phyloP scores from a whole-genome alignment of 92 coral and sea anemone genomes.

The Zoanthus gigantus region DNA sequence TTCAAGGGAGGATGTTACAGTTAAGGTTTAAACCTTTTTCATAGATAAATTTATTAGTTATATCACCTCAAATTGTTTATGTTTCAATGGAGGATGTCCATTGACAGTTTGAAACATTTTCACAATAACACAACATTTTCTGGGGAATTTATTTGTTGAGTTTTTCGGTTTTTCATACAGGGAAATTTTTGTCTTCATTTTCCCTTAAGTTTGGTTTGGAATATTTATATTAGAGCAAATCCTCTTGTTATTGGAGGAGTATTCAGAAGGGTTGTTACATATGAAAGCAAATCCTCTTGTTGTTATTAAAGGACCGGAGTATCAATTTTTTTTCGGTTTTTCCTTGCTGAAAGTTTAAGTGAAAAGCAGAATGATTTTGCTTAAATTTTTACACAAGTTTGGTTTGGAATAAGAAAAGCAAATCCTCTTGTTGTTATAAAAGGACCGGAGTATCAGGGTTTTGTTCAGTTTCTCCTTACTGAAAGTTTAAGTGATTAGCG shows the following conservation, averaged over 20 bases:
- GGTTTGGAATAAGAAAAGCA: slow-evolving; percentile 13
- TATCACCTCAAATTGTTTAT: slow-evolving; percentile 23
- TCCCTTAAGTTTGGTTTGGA: slow-evolving; percentile 34
- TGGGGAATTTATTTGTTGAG: not conserved
- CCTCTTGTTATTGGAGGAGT: slow-evolving; percentile 38
- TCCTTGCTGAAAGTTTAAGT: slow-evolving; percentile 13
- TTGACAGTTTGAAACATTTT: slow-evolving; percentile 44
- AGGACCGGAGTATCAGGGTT: slow-evolving; percentile 13
- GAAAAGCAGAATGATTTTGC: slow-evolving; percentile 13
- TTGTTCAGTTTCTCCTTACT: slow-evolving; percentile 4
- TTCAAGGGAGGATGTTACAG: slow-evolving; percentile 54
- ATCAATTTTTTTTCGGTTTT: slow-evolving; percentile 11
- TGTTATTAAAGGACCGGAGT: slow-evolving; percentile 14
- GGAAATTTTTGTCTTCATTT: slow-evolving; percentile 21
- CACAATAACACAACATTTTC: slow-evolving; percentile 13
- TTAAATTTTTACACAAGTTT: slow-evolving; percentile 10
- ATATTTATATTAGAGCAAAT: slow-evolving; percentile 38
- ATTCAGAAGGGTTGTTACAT: slow-evolving; percentile 29
- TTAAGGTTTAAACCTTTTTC: slow-evolving; percentile 26
- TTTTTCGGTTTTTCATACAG: slow-evolving; percentile 12
- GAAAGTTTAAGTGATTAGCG: slow-evolving; percentile 10
- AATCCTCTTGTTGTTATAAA: slow-evolving; percentile 12
- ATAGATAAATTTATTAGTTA: slow-evolving; percentile 23
- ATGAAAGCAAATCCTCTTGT: slow-evolving; percentile 13
- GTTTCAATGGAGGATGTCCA: slow-evolving; percentile 44